Base-by-base conservation (phyloP, 2,113 vertebrate species). In the Odobenus rosmarus region DNA sequence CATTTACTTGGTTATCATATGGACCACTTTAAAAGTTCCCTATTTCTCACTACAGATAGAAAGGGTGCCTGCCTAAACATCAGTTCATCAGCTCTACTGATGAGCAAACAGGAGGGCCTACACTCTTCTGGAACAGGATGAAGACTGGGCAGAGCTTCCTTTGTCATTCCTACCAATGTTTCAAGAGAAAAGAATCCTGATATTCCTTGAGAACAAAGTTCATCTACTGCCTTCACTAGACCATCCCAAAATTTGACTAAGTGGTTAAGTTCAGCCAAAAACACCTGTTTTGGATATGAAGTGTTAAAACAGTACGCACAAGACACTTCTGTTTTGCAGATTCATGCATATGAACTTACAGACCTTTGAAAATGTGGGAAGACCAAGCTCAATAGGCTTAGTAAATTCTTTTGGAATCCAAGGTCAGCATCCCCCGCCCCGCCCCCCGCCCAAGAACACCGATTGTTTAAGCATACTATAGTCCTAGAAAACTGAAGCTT, bases 381-480 rank as follows among this genome's bases (percentile, higher is more conserved):
- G 85, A 88, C 31, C 59, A 97, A 49, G 42, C 46, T 91, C 42
- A 93, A 49, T 53, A 76, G 71, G 71, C 16, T 98, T 67, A 95
- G 67, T 93, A 77, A 88, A 95, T 84, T 87, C 13, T 64, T 71
- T 51, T 61, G 62, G 46, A 95, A 76, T 88, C 16, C 39, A 91
- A 87, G 64, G 42, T 90, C 74, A 93, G 31, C 69, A 77, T 80
- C 85, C 61, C 42, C 55, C 31, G n/a, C n/a, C 53, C 46, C 53
- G 0, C 4, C 19, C 59, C 33, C 46, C 46, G 42, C 42, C 36
- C 42, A 93, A 80, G 83, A 84, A 95, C 16, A 96, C 24, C 95
- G 15, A 96, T 92, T 62, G 26, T 92, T 90, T 82, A 96, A 96
- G 95, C 15, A 72, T 67, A 46, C 46, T 96, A 72, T 39, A 95